phyloP scores from a whole-genome alignment of 2,888 invertebrate species.

The Orthosia gothica region DNA sequence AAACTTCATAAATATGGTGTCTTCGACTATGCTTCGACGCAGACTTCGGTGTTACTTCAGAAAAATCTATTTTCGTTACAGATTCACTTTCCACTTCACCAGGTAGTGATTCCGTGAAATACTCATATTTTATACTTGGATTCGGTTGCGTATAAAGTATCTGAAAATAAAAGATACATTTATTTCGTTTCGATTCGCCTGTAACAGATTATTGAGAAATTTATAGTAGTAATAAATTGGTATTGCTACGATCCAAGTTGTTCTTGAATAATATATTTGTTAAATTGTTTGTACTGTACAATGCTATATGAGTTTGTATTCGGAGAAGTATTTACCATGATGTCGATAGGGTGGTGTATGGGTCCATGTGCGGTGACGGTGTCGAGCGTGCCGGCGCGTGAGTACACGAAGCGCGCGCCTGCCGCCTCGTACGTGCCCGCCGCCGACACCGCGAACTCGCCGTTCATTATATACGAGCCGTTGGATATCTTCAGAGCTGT shows the following conservation, averaged over 20 bases:
- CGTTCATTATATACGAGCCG: conserved; percentile 96
- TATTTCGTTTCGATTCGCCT: conserved; percentile 36
- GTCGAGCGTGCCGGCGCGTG: conserved; percentile 94
- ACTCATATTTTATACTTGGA: conserved; percentile 97
- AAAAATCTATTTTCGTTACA: conserved; percentile 71
- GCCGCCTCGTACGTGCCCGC: conserved; percentile 95
- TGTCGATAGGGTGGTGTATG: conserved; percentile 94
- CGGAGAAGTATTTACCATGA: conserved; percentile 92
- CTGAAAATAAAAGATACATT: conserved; percentile 85
- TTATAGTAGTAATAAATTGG: conserved; percentile 47
- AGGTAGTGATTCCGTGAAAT: conserved; percentile 94
- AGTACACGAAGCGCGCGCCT: conserved; percentile 95
- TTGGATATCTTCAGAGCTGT: conserved; percentile 95
- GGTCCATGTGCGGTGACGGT: conserved; percentile 96
- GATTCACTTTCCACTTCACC: conserved; percentile 82
- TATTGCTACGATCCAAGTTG: conserved; percentile 32
- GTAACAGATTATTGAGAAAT: conserved; percentile 42
- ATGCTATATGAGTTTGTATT: conserved; percentile 4
- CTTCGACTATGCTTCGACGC: conserved; percentile 83
- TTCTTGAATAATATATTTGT: conserved; percentile 20
- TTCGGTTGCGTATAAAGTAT: conserved; percentile 96
- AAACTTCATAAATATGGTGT: conserved; percentile 81
- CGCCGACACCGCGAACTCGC: conserved; percentile 95
- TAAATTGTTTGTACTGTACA: conserved; percentile 6
- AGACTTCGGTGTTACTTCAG: conserved; percentile 72